Base-by-base conservation (phyloP, 2,888 invertebrate species). In the Acanthosoma haemorrhoidale region DNA sequence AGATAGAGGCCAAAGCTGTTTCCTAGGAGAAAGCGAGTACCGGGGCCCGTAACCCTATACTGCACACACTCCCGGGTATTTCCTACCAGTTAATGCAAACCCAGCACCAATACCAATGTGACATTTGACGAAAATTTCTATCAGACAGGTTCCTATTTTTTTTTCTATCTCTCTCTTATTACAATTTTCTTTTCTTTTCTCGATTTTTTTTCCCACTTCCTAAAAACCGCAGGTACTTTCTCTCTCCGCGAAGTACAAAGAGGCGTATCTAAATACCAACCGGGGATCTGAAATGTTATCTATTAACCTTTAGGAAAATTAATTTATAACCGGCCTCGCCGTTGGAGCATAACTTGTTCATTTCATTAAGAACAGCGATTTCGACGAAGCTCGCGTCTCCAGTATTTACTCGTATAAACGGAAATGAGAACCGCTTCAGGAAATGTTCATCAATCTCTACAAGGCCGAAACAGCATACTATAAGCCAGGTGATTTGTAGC, bases 171-270 rank as follows among this genome's bases (percentile, higher is more conserved):
- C 29, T 29, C 25, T 29, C 29, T n/a, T 25, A 51, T 51, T 25
- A 25, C 5, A 51, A 51, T 51, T 51, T 43, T 21, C 43, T 21
- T 43, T n/a, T n/a, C n/a, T n/a, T n/a, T n/a, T n/a, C n/a, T n/a
- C n/a, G n/a, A n/a, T n/a, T n/a, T n/a, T n/a, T n/a, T 43, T 51
- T 29, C 51, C 51, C n/a, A n/a, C 5, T n/a, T n/a, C n/a, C 6
- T 11, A 21, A 63, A 38, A 63, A 63, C 29, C 25, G 39, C 63
- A 21, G 29, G n/a, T n/a, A 39, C 51, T 51, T 51, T 51, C 51
- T 25, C 51, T 6, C 21, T 21, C 21, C 21, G 29, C 51, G 3
- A 51, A 25, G 29, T 3, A 51, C 1, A 13, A 1, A n/a, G 25
- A n/a, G 0, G 25, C 25, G 25, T n/a, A 25, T 51, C 25, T 51